Conservation (phyloP, 2,888 invertebrate species). For the Chorisops tibialis region DNA sequence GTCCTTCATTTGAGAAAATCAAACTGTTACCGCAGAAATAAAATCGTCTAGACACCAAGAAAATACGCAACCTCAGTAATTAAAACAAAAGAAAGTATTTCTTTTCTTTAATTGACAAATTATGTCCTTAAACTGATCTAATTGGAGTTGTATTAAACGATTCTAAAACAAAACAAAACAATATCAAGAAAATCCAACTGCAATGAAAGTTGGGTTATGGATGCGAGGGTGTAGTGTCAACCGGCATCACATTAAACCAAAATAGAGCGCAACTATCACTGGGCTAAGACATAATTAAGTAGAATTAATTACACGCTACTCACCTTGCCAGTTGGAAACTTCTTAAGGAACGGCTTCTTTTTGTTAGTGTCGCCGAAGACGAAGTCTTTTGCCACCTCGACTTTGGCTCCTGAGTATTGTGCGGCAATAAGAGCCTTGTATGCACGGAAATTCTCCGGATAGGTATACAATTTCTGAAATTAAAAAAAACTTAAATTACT, state of each 20-base stretch:
- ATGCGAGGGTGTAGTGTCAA: background rate
- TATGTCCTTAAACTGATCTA: too few species aligned
- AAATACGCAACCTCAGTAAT: too few species aligned
- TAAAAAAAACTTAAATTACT: constrained; percentile 35
- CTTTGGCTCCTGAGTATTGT: constrained; percentile 86
- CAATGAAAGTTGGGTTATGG: background rate
- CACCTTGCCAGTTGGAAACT: constrained; percentile 97
- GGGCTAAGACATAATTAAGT: constrained; percentile 37
- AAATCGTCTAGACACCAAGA: too few species aligned
- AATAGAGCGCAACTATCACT: constrained; percentile 37
- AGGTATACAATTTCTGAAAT: constrained; percentile 83
- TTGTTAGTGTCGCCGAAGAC: constrained; percentile 94
- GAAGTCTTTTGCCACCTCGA: constrained; percentile 80
- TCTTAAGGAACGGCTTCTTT: constrained; percentile 78
- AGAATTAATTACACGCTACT: constrained; percentile 43
- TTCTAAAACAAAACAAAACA: too few species aligned
- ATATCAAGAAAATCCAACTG: too few species aligned
- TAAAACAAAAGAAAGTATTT: too few species aligned
- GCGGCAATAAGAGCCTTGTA: constrained; percentile 97
- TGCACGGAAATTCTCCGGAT: constrained; percentile 97
- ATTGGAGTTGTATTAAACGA: too few species aligned
- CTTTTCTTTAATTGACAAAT: too few species aligned
- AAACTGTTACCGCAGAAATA: too few species aligned
- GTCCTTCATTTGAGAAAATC: too few species aligned
- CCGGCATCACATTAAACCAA: background rate